These are phyloP conservation scores for Rhopalosiphum maidis DNA, from an alignment of 1,140 invertebrate genomes.

Conservation along the genomic window DNA sequence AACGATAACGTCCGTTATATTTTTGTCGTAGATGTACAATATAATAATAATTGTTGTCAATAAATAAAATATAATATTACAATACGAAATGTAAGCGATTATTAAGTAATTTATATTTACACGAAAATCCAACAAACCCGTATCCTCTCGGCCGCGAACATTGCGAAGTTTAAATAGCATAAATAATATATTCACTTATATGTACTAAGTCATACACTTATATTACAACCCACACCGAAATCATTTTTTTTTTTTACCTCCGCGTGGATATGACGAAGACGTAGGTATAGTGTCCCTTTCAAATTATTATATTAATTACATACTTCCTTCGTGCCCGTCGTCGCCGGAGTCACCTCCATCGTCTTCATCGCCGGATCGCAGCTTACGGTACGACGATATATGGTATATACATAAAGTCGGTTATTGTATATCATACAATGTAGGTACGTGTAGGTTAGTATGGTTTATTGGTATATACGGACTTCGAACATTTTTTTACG, in stretches of 20 bases:
- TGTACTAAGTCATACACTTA: not conserved
- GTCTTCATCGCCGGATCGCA: not conserved
- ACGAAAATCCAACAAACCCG: not conserved
- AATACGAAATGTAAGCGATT: not conserved
- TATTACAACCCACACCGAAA: not conserved
- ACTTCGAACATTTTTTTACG: not conserved
- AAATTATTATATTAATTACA: not conserved
- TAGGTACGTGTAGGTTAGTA: not conserved
- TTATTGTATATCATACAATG: not conserved
- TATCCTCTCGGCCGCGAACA: not conserved
- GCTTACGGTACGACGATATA: not conserved
- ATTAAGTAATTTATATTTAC: not conserved
- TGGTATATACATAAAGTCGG: not conserved
- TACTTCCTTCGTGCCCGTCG: not conserved
- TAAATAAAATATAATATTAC: not conserved
- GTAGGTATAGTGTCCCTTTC: not conserved
- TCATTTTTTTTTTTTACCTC: not conserved
- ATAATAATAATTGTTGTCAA: not conserved
- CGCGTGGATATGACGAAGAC: not conserved
- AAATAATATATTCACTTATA: too few relatives aligned
- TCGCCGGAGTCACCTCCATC: not conserved
- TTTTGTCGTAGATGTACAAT: too few relatives aligned
- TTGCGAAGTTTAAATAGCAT: not conserved
- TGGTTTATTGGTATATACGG: not conserved
- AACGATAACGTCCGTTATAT: not conserved